Percentiles rank a stretch among this genome's conserved stretches.
phyloP scores from a whole-genome alignment of 2,113 vertebrate genomes.

The Natator depressus region DNA sequence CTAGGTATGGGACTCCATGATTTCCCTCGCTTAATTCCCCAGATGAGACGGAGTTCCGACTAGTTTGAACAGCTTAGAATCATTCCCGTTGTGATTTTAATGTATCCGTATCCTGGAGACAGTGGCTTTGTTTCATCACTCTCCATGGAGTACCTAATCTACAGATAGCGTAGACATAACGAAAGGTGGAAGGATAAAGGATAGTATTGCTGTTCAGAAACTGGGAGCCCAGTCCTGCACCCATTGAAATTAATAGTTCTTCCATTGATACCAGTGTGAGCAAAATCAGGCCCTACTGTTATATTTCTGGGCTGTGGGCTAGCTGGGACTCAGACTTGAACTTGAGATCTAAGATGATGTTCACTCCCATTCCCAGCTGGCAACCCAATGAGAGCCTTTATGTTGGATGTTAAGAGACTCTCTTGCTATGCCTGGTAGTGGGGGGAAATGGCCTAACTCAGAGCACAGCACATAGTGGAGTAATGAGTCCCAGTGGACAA shows the following conservation, averaged over 20 bases:
- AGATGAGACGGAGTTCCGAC: background rate
- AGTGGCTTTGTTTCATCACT: rapidly evolving
- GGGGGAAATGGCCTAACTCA: background rate
- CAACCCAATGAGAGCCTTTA: background rate
- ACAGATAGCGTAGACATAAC: background rate
- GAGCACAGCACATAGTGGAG: background rate
- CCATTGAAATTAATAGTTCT: background rate
- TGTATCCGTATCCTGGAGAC: background rate
- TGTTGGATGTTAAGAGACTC: background rate
- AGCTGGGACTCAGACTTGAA: background rate
- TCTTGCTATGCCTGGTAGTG: background rate
- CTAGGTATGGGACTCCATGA: background rate
- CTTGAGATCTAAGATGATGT: background rate
- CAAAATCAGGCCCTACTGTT: background rate
- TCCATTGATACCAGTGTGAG: rapidly evolving
- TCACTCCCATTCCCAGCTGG: background rate
- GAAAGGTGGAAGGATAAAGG: background rate
- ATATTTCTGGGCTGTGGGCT: background rate
- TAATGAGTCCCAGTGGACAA: background rate
- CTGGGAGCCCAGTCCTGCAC: background rate
- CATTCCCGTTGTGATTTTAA: background rate
- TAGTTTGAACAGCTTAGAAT: background rate
- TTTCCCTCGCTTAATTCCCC: background rate
- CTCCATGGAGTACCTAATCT: background rate
- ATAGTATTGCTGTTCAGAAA: background rate